Conservation (phyloP, 2,888 invertebrate species). For the Acanthococcus lagerstroemiae region DNA sequence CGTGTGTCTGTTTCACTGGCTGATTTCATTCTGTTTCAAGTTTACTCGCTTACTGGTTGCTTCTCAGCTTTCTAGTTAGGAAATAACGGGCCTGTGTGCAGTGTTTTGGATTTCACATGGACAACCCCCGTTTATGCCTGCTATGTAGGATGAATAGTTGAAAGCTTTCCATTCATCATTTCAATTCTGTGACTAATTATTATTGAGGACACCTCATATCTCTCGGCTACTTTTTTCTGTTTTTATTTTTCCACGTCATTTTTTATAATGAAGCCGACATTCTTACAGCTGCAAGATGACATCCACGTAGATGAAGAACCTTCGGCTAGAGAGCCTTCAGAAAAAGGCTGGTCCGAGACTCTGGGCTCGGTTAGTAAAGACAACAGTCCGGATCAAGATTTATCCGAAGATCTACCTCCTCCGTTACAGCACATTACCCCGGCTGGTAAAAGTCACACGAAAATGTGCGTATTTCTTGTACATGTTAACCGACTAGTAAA, state of each 20-base stretch:
- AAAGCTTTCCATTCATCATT: no score
- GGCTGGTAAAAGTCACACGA: conserved; percentile 40
- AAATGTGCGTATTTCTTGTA: no score
- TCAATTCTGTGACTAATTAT: not conserved
- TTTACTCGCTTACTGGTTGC: no score
- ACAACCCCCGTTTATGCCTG: no score
- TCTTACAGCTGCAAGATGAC: conserved; percentile 1
- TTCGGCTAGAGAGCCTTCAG: conserved; percentile 37
- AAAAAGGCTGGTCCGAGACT: conserved; percentile 40
- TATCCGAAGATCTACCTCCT: conserved; percentile 37
- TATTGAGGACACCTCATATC: not conserved
- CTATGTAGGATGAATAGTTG: no score
- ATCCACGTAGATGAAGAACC: conserved; percentile 36
- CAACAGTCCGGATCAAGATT: conserved; percentile 37
- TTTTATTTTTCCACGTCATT: no score
- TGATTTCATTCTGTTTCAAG: no score
- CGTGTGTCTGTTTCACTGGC: no score
- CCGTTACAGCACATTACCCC: conserved; percentile 36
- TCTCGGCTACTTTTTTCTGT: not conserved
- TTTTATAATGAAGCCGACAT: no score
- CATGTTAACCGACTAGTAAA: not conserved
- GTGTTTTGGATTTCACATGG: no score
- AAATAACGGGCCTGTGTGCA: no score
- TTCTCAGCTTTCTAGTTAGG: no score
- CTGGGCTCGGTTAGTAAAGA: conserved; percentile 39